Evolutionary conservation across 1,140 invertebrate genomes (phyloP), one percentile per base, ranked within the genome.

Genomic region (Pseudomyrmex cubaensis): DNA sequence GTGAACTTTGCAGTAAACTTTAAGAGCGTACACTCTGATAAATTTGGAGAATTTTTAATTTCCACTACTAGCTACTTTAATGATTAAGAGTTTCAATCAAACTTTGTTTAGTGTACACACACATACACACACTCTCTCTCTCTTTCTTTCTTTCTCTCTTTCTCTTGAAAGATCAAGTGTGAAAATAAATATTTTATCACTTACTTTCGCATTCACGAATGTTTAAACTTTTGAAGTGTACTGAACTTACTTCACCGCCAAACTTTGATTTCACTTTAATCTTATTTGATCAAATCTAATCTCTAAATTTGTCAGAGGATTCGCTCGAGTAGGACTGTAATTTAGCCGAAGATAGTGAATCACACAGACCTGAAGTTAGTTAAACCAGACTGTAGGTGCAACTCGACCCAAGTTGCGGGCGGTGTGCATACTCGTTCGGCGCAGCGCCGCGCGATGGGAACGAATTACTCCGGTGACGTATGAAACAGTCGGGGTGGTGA

Each of bases 351-450:
- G 17, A 70, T 67, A 56, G 48, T 17, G 54, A 70, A 72, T 59
- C 56, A 61, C 54, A 35, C 48, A 17, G 12, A 70, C 54, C 52
- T 59, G 54, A 8, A 50, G 10, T 72, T 80, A 50, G 20, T 70
- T 78, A n/a, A 70, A 70, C 35, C 54, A 70, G 54, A 80, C 67
- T 80, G 54, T 70, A 15, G 75, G 75, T 69, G 64, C 75, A 78
- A 69, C 62, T 67, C 63, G 9, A 22, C 15, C 20, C 64, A 70
- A 78, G 54, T 70, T 59, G 44, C 15, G 52, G n/a, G 56, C 20
- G 44, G 44, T 20, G 35, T 35, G 50, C 35, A 56, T 59, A 78
- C 13, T 15, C n/a, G n/a, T 10, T 15, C 61, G 62, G 48, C n/a
- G 64, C 25, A 25, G 74, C 22, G 74, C 63, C n/a, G 17, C n/a